These are phyloP conservation scores for Cremastinae sp. DNA, from an alignment of 2,888 invertebrate species.

Conservation along the genomic window DNA sequence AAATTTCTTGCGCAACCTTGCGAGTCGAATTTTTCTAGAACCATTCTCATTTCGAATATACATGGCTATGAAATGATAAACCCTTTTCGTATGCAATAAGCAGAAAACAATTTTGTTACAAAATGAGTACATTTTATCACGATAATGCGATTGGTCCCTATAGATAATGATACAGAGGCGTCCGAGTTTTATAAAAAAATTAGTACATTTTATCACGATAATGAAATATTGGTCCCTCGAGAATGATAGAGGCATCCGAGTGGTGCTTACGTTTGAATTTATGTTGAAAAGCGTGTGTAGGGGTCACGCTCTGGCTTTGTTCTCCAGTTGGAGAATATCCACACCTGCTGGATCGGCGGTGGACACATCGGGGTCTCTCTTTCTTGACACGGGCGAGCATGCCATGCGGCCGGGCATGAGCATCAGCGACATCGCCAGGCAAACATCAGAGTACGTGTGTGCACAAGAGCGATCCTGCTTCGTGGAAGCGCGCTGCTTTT, in stretches of 20 bases:
- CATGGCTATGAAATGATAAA: no score
- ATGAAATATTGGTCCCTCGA: not conserved
- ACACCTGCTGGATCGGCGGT: slow-evolving; percentile 49
- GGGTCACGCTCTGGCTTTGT: slow-evolving; percentile 24
- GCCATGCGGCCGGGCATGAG: slow-evolving; percentile 25
- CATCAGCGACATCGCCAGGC: slow-evolving; percentile 22
- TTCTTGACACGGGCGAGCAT: slow-evolving; percentile 18
- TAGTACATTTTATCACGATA: no score
- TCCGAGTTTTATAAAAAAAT: no score
- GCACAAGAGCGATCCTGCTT: slow-evolving; percentile 59
- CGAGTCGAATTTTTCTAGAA: no score
- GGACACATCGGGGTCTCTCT: slow-evolving; percentile 37
- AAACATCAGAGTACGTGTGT: slow-evolving; percentile 24
- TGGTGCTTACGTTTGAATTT: not conserved
- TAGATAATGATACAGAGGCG: no score
- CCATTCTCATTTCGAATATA: no score
- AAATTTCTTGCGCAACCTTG: no score
- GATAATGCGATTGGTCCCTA: no score
- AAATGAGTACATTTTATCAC: no score
- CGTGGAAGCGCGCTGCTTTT: slow-evolving; percentile 64
- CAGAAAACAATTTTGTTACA: no score
- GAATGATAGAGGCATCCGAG: not conserved
- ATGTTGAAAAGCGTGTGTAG: not conserved
- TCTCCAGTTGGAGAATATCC: slow-evolving; percentile 13
- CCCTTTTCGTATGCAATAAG: no score